Percentiles rank a stretch among this genome's conserved stretches.
Evolutionary conservation across 2,797 vertebrate genomes (phyloP).

Genomic region (Melanotaenia parkinsoni): DNA sequence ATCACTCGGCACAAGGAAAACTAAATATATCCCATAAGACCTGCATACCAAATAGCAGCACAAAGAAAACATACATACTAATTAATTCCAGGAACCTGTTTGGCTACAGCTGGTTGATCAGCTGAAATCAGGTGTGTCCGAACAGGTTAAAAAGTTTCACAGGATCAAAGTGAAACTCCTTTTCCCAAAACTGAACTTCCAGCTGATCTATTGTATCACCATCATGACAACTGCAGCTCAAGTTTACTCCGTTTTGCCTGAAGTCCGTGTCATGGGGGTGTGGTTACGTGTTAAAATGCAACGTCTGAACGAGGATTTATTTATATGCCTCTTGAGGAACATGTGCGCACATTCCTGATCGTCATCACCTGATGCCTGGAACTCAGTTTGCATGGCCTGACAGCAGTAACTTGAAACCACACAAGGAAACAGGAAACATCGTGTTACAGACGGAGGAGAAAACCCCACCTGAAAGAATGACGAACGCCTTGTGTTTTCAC

Average conservation of each 20-base stretch:
- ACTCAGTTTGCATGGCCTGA: too few relatives aligned
- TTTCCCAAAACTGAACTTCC: not conserved
- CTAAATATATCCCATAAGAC: not conserved
- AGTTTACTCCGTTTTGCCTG: too few relatives aligned
- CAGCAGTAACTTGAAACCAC: not conserved
- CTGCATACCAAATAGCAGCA: not conserved
- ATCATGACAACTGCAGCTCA: too few relatives aligned
- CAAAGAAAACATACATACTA: not conserved
- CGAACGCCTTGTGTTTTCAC: too few relatives aligned
- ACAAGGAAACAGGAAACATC: not conserved
- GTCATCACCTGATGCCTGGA: not conserved
- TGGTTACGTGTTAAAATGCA: too few relatives aligned
- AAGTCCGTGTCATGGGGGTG: too few relatives aligned
- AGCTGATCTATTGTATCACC: not conserved
- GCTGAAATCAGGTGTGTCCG: not conserved
- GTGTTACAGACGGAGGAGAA: not conserved
- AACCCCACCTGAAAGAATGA: too few relatives aligned
- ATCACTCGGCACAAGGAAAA: not conserved
- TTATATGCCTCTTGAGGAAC: not conserved
- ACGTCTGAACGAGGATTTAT: not conserved
- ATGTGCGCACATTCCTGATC: constrained; percentile 2
- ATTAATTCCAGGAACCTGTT: not conserved
- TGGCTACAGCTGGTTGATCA: not conserved
- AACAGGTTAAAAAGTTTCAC: too few relatives aligned
- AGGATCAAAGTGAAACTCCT: too few relatives aligned